Evolutionary conservation across 2,888 invertebrate genomes (phyloP).

Genomic region (Metallyticus violacea): DNA sequence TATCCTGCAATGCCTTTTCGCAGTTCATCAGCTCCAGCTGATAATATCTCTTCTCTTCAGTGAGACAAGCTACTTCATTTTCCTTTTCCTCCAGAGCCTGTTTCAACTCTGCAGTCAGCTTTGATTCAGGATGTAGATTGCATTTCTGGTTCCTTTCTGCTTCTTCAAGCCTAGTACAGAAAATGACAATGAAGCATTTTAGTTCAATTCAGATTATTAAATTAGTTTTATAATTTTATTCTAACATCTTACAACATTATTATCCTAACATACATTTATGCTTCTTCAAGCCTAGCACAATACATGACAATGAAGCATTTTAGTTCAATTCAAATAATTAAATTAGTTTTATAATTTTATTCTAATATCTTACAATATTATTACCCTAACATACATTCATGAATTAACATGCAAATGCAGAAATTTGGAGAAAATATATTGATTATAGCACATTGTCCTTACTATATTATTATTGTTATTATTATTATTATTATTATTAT

Average conservation of each 20-base stretch:
- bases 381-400: not conserved
- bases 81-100: conserved; percentile 58
- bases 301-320: too few relatives aligned
- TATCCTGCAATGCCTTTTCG: not conserved
- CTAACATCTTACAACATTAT: too few relatives aligned
- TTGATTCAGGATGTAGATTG: conserved; percentile 50
- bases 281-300: too few relatives aligned
- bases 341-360: too few relatives aligned
- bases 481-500: too few relatives aligned
- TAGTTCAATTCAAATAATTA: too few relatives aligned
- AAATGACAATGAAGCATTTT: not conserved
- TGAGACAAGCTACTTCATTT: conserved; percentile 54
- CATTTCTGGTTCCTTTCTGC: conserved; percentile 52
- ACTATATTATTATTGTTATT: too few relatives aligned
- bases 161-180: conserved; percentile 26
- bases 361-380: not conserved
- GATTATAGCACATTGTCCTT: not conserved
- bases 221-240: not conserved
- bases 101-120: conserved; percentile 53
- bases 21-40: conserved; percentile 48
- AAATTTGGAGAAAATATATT: not conserved
- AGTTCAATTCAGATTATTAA: not conserved
- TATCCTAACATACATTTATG: too few relatives aligned
- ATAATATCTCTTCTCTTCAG: conserved; percentile 57
- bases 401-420: not conserved